Base-by-base conservation (phyloP, 1,140 invertebrate species). In the Mycetomoellerius zeteki region DNA sequence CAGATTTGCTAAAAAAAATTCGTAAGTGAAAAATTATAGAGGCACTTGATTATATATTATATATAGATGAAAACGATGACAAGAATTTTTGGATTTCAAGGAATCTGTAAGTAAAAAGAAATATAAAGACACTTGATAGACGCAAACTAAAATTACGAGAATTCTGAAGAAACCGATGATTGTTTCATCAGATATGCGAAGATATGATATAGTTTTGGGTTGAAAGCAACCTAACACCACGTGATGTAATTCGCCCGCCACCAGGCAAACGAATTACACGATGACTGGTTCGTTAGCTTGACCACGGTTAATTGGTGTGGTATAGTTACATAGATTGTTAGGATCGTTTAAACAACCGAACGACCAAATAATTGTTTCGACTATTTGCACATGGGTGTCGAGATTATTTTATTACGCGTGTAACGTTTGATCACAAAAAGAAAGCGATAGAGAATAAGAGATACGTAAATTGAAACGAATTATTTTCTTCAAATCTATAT, bases 301-400 rank as follows among this genome's bases (percentile, higher is more conserved):
- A 54, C 43, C 62, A 67, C 30, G 50, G n/a, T 56, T 81, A 81
- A 81, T 81, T 71, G 62, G 33, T 43, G 58, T 58, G 58, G 14
- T 24, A 58, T 72, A 43, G 50, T 81, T 81, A 43, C 50, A 19
- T 58, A 81, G 50, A 81, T 81, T 72, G 50, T 81, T 60, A 78
- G 72, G 24, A 30, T 14, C 50, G 50, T 72, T 81, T 72, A 81
- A 50, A 81, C 33, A 71, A 72, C n/a, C 21, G 50, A 56, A 56
- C 27, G 50, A 56, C n/a, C 33, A 71, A 81, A 81, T 81, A 81
- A 81, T 81, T 72, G 65, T 27, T 24, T 43, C 54, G 4, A 43
- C 21, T 81, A 72, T 81, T 81, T 81, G 65, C 50, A 56, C 33
- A 43, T 10, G 50, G 33, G 33, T 27, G 50, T 24, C 50, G 43